A percentile compares a stretch with the other conserved stretches of the same genome.
phyloP scores from a whole-genome alignment of 2,888 invertebrate species.

The Amphipoea lucens region DNA sequence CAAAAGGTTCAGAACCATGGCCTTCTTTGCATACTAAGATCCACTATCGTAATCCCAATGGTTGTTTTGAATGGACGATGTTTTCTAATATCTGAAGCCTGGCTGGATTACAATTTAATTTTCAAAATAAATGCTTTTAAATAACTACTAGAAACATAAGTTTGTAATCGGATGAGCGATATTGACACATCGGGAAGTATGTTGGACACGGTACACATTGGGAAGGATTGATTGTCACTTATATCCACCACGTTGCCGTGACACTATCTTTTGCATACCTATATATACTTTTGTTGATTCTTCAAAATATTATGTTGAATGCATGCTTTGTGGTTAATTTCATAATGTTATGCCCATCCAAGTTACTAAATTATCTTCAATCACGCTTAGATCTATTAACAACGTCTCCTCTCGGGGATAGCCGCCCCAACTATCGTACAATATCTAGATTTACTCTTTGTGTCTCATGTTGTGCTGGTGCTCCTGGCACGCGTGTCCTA shows the following conservation, averaged over 20 bases:
- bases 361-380: background rate
- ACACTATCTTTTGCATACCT: background rate
- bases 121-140: background rate
- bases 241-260: background rate
- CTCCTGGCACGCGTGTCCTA: slow-evolving; percentile 7
- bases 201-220: background rate
- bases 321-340: too few species aligned
- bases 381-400: too few species aligned
- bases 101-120: background rate
- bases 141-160: background rate
- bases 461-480: slow-evolving; percentile 21
- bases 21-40: background rate
- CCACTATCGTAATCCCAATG: background rate
- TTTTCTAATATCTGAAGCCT: background rate
- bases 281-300: background rate
- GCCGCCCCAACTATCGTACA: background rate
- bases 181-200: background rate
- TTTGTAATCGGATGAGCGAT: background rate
- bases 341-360: background rate
- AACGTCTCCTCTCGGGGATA: too few species aligned
- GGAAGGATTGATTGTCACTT: too few species aligned
- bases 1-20: background rate
- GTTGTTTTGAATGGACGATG: background rate
- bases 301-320: background rate
- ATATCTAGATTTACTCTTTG: background rate